Base-by-base conservation (phyloP, 2,797 vertebrate species). In the Artibeus jamaicensis region DNA sequence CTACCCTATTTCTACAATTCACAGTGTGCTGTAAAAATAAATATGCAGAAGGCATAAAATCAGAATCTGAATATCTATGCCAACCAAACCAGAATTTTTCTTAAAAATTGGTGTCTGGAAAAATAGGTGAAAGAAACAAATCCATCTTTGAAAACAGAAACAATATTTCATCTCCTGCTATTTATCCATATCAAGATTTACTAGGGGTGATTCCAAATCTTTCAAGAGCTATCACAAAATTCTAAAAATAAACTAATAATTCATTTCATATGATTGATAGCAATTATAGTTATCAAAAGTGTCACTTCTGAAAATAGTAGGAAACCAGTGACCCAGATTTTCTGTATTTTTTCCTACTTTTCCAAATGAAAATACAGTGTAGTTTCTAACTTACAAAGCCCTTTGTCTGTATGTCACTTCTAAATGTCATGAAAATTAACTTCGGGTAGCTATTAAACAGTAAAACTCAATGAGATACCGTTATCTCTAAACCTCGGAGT, bases 31-130 rank as follows among this genome's bases (percentile, higher is more conserved):
- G 15, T 91, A 95, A 95, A 96, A 97, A 96, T 96, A 97, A 98
- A 96, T 94, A 95, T 6, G 83, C 93, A 96, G 96, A 97, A 96
- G 95, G 83, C 97, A 93, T 84, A 94, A 71, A 93, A 96, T 94
- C 89, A 93, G 89, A 89, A 96, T 95, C 65, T 53, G 70, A 95
- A 94, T 89, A 86, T 85, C 93, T 81, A 4, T 91, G 96, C 94
- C 95, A 97, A 79, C 81, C 48, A 37, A 76, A 79, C 92, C 86
- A 96, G 87, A 95, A 65, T 73, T 83, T 79, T 55, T 79, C 89
- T 95, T 93, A 67, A 93, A 96, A 95, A 86, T 34, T 57, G 18
- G 1, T 94, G 79, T 92, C 86, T 92, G 57, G 83, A 95, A 74
- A 91, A 94, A 95, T 68, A 92, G 88, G 86, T 42, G 59, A 91